Evolutionary conservation across 53 echinoderm and acorn worm genomes (phyloP).

Genomic region (Astropecten irregularis): DNA sequence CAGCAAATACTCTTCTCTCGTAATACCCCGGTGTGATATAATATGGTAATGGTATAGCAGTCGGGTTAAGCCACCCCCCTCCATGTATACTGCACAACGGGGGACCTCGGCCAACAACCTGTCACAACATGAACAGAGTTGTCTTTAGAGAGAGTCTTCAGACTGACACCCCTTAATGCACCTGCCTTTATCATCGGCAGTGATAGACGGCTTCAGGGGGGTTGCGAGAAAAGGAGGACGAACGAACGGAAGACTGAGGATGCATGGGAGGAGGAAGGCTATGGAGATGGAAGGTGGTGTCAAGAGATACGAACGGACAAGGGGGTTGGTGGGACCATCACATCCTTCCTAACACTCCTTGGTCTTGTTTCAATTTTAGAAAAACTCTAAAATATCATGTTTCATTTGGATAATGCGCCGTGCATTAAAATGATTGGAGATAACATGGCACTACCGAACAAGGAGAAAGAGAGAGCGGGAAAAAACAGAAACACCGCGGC

Average conservation of each 20-base stretch:
- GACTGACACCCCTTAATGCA: slow-evolving; percentile 35
- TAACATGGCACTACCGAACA: too few relatives aligned
- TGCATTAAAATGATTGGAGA: slow-evolving; percentile 9
- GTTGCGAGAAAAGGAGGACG: neutral
- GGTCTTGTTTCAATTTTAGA: neutral
- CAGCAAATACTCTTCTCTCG: too few relatives aligned
- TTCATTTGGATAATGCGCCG: slow-evolving; percentile 1
- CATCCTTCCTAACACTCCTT: neutral
- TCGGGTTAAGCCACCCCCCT: too few relatives aligned
- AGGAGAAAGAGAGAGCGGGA: neutral
- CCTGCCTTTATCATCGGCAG: slow-evolving; percentile 18
- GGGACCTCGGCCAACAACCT: too few relatives aligned
- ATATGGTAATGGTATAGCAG: neutral
- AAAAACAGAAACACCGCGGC: neutral
- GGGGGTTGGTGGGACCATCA: too few relatives aligned
- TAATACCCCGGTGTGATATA: neutral
- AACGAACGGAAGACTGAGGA: neutral
- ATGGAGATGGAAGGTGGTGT: neutral
- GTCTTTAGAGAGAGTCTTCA: neutral
- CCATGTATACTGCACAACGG: too few relatives aligned
- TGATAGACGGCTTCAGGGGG: neutral
- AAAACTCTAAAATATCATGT: neutral
- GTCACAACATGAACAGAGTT: neutral
- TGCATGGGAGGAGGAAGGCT: neutral
- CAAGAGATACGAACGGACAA: too few relatives aligned